Conservation (phyloP, 2,888 invertebrate species). For the Noctua janthe region DNA sequence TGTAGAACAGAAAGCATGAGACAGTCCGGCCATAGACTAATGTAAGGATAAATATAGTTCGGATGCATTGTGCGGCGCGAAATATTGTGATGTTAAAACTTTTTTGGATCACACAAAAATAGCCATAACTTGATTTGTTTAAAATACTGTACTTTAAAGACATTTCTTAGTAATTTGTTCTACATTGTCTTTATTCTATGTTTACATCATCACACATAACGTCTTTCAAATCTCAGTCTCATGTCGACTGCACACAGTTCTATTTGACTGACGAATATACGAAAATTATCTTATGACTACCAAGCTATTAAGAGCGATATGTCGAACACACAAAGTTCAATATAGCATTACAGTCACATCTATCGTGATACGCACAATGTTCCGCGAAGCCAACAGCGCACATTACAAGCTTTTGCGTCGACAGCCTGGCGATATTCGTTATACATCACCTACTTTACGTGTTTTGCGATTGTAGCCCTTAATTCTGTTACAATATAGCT, state of each 20-base stretch:
- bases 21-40: constrained; percentile 70
- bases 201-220: background rate
- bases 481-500: background rate
- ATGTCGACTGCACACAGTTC: constrained; percentile 12
- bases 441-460: constrained; percentile 10
- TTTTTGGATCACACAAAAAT: constrained; percentile 29
- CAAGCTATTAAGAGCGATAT: constrained; percentile 19
- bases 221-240: constrained; percentile 6
- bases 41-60: constrained; percentile 59
- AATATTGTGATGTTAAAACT: constrained; percentile 41
- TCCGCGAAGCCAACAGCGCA: constrained; percentile 47
- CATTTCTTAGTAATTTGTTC: background rate
- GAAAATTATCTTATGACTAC: background rate
- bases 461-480: constrained; percentile 6
- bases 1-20: constrained; percentile 79
- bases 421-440: constrained; percentile 47
- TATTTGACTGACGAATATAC: background rate
- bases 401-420: constrained; percentile 47
- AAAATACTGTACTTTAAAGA: background rate
- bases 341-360: constrained; percentile 22
- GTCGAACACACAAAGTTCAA: constrained; percentile 23
- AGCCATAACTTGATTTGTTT: constrained; percentile 25
- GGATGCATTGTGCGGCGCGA: constrained; percentile 62
- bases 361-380: constrained; percentile 58
- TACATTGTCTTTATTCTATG: background rate